These are phyloP conservation scores for Tiphia femorata DNA, from an alignment of 2,888 invertebrate genomes.

Conservation along the genomic window DNA sequence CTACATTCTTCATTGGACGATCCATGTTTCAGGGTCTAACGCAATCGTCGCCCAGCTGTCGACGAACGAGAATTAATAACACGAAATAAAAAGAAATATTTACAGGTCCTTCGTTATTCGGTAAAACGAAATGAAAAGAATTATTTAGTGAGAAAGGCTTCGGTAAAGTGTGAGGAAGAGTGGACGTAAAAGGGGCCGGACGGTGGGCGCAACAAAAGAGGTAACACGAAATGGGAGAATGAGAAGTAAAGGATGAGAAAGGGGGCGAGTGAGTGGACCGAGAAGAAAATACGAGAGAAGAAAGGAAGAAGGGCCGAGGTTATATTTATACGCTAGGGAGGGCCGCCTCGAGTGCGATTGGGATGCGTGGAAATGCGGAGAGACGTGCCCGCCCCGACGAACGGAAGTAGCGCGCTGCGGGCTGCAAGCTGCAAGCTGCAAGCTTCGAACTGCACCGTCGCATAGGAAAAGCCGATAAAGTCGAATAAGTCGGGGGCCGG, in stretches of 20 bases:
- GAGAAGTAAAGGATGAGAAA: constrained; percentile 1
- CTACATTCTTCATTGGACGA: too few species aligned
- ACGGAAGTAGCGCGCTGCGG: constrained; percentile 52
- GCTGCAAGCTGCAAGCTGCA: constrained; percentile 39
- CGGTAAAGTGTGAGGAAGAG: too few species aligned
- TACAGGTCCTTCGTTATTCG: too few species aligned
- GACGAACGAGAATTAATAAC: too few species aligned
- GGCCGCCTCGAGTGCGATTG: constrained; percentile 37
- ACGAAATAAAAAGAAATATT: too few species aligned
- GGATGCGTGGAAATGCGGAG: constrained; percentile 49
- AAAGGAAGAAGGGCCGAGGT: constrained; percentile 27
- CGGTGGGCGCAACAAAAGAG: too few species aligned
- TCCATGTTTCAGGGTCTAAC: too few species aligned
- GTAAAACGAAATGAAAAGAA: too few species aligned
- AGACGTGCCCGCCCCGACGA: constrained; percentile 53
- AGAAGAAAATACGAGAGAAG: background rate
- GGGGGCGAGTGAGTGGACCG: background rate
- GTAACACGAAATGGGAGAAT: too few species aligned
- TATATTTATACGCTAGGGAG: constrained; percentile 47
- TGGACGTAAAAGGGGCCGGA: too few species aligned
- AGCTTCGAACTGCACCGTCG: constrained; percentile 10
- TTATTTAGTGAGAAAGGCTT: too few species aligned
- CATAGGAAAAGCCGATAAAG: background rate
- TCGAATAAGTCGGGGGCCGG: background rate
- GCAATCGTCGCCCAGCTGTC: too few species aligned